Evolutionary conservation across 2,888 invertebrate species (phyloP), one percentile per base, ranked within the genome.

Genomic region (Drosophila subquinaria): DNA sequence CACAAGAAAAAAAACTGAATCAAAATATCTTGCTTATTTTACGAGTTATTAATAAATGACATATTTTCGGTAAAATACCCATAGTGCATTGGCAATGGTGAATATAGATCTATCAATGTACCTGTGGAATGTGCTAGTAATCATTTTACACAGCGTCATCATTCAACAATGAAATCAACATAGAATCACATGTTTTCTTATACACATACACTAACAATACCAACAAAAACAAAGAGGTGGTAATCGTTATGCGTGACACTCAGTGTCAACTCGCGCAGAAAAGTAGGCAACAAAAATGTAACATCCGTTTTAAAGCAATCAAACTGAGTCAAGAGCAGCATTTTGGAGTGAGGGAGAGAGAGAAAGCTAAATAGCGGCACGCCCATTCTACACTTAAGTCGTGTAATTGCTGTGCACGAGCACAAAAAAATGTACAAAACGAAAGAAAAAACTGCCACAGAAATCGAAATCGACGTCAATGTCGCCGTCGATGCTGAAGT

Each of bases 371-470:
- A 43, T 51, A 61, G 69, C 66, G 43, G 23, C 42, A 45, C 60
- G 63, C 69, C 52, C 60, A 53, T 30, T 51, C 51, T 23, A 35
- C 73, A 63, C 76, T 66, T 68, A 63, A 66, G 55, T 40, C 50
- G 35, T 66, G 59, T 79, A 76, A 76, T 72, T 83, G 67, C 60
- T 48, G 62, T 74, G 70, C 60, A 61, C 66, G 61, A 63, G 70
- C 60, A 61, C 66, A 65, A 63, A 30, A 45, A 57, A 47, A 57
- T 36, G 33, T 23, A 45, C 43, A 27, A 52, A 48, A 27, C 45
- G 2, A 11, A 66, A 43, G 27, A 36, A 45, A 45, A 38, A 63
- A 52, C 35, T 67, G 61, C 42, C 48, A 45, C 42, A 61, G 69
- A 81, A 73, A 69, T 74, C 81, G 69, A 72, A 78, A 60, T 52